Conservation (phyloP, 2,888 invertebrate species). For the Carcina quercana region DNA sequence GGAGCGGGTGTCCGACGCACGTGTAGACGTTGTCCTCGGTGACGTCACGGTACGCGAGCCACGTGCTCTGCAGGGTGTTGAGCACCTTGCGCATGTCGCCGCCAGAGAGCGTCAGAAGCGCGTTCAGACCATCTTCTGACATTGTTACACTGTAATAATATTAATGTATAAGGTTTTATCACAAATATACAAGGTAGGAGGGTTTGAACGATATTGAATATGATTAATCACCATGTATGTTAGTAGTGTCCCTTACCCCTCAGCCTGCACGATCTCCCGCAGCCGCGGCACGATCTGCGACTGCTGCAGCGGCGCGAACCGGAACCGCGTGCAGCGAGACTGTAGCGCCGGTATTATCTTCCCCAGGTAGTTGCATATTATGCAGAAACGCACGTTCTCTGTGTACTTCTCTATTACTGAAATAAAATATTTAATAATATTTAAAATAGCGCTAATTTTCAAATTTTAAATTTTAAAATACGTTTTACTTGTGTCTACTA, state of each 20-base stretch:
- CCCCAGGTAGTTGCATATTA: slow-evolving; percentile 98
- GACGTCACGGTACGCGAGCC: slow-evolving; percentile 92
- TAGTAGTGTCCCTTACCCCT: too few species aligned
- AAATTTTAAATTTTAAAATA: too few species aligned
- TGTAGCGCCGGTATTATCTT: slow-evolving; percentile 99
- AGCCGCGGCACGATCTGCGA: slow-evolving; percentile 93
- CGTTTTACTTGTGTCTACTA: too few species aligned
- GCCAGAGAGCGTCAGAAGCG: slow-evolving; percentile 89
- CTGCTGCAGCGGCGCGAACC: slow-evolving; percentile 92
- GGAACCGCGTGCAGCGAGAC: slow-evolving; percentile 96
- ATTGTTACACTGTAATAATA: slow-evolving; percentile 79
- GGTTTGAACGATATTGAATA: too few species aligned
- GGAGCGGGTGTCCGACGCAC: slow-evolving; percentile 97
- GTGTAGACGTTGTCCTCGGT: slow-evolving; percentile 93
- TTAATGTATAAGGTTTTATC: too few species aligned
- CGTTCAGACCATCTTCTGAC: slow-evolving; percentile 91
- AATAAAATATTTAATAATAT: slow-evolving; percentile 20
- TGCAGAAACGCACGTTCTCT: slow-evolving; percentile 98
- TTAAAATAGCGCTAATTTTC: too few species aligned
- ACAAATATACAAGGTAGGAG: too few species aligned
- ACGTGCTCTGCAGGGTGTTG: slow-evolving; percentile 97
- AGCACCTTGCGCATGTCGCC: slow-evolving; percentile 99
- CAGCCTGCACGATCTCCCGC: slow-evolving; percentile 86
- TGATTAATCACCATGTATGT: too few species aligned
- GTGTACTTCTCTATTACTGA: slow-evolving; percentile 99